Evolutionary conservation across 2,113 vertebrate genomes (phyloP).

Genomic region (Lamprologus sp.): DNA sequence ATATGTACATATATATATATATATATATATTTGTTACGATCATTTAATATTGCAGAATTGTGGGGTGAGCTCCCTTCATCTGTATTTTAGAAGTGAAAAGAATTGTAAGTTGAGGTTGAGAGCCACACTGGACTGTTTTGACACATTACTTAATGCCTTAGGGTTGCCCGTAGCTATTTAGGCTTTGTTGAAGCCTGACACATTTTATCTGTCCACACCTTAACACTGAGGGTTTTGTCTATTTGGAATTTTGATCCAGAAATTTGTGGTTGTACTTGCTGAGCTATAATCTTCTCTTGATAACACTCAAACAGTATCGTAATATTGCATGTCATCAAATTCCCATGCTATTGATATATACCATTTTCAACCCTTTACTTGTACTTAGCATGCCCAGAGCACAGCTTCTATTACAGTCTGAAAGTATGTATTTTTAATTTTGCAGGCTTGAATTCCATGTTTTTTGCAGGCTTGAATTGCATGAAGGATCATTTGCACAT

Average conservation of each 20-base stretch:
- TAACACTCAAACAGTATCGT: neutral
- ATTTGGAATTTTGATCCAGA: neutral
- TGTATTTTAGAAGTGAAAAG: neutral
- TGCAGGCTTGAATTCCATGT: neutral
- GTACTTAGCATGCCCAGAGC: neutral
- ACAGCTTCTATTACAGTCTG: neutral
- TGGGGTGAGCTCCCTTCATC: neutral
- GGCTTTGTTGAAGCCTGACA: neutral
- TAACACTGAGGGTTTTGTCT: neutral
- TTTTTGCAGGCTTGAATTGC: neutral
- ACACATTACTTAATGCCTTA: neutral
- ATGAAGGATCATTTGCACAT: constrained; percentile 20
- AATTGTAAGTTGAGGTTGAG: neutral
- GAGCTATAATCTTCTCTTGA: neutral
- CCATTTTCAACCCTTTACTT: neutral
- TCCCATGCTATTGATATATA: neutral
- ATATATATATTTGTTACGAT: neutral
- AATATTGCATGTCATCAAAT: neutral
- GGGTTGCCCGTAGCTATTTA: neutral
- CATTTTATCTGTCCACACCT: neutral
- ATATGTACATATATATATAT: accelerated
- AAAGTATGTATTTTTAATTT: constrained; percentile 3
- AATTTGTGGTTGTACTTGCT: neutral
- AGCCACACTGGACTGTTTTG: neutral
- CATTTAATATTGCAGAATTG: neutral